These are phyloP conservation scores for Oenanthe melanoleuca DNA, from an alignment of 2,113 vertebrate species.

Conservation along the genomic window DNA sequence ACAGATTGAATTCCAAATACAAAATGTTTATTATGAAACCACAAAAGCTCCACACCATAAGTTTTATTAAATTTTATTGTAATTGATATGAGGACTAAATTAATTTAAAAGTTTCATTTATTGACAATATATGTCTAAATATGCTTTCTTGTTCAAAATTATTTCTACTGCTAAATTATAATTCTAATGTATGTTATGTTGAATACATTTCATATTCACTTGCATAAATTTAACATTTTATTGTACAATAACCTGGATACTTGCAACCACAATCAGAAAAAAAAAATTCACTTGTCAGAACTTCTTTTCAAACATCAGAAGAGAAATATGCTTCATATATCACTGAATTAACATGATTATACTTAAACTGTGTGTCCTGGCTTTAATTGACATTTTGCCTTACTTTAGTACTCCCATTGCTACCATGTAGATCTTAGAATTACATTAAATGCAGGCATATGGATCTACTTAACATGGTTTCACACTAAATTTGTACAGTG, in stretches of 20 bases:
- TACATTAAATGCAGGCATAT: constrained; percentile 41
- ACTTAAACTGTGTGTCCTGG: background rate
- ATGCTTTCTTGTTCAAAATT: background rate
- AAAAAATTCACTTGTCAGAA: background rate
- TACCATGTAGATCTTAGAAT: constrained; percentile 20
- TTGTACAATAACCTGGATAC: background rate
- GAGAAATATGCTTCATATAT: constrained; percentile 1
- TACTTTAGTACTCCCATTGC: background rate
- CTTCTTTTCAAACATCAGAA: constrained; percentile 19
- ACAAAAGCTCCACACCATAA: background rate
- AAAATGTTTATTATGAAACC: background rate
- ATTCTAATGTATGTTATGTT: background rate
- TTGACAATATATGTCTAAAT: background rate
- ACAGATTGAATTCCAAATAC: background rate
- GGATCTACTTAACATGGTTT: constrained; percentile 72
- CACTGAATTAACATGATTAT: constrained; percentile 42
- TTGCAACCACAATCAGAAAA: background rate
- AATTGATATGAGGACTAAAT: background rate
- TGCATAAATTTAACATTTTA: background rate
- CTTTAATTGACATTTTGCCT: constrained; percentile 48
- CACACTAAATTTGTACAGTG: constrained; percentile 70
- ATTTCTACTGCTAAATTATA: background rate
- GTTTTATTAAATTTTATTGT: background rate
- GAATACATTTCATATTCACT: background rate
- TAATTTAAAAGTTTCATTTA: background rate